A percentile compares a stretch with the other conserved stretches of the same genome.
phyloP scores from a whole-genome alignment of 2,888 invertebrate species.

The Cryptocheilus praepositus region DNA sequence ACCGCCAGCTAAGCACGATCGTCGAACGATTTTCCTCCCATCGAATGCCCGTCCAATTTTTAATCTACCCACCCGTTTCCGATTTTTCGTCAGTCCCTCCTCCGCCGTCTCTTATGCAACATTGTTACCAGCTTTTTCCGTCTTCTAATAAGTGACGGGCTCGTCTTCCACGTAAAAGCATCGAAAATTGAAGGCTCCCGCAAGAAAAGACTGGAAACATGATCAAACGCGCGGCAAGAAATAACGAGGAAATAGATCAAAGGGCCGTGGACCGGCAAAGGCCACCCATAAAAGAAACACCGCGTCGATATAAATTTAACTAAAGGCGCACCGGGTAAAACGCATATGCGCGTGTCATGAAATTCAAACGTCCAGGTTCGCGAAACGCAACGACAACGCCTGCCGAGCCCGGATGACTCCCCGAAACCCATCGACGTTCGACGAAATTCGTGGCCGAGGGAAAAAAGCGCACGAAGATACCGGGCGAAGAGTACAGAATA shows the following conservation, averaged over 20 bases:
- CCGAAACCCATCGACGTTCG: not conserved
- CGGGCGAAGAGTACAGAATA: not conserved
- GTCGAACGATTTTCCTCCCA: too few relatives aligned
- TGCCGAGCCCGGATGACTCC: too few relatives aligned
- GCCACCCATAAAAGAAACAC: slow-evolving; percentile 6
- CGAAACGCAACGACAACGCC: too few relatives aligned
- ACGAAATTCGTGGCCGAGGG: too few relatives aligned
- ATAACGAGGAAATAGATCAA: not conserved
- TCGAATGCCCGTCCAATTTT: slow-evolving; percentile 6
- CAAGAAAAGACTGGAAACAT: not conserved
- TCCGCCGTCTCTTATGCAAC: too few relatives aligned
- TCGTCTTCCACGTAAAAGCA: not conserved
- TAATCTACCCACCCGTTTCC: slow-evolving; percentile 1
- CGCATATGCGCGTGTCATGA: not conserved
- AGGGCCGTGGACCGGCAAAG: not conserved
- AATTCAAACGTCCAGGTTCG: too few relatives aligned
- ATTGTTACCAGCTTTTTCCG: not conserved
- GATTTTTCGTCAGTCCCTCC: too few relatives aligned
- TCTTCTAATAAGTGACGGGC: too few relatives aligned
- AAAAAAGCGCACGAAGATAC: not conserved
- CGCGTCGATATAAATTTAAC: slow-evolving; percentile 15
- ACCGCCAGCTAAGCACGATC: too few relatives aligned
- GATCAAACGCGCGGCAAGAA: not conserved
- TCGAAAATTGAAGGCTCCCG: not conserved
- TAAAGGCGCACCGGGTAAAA: not conserved